Evolutionary conservation across 2,113 vertebrate species (phyloP).

Genomic region (Semnornis frantzii): DNA sequence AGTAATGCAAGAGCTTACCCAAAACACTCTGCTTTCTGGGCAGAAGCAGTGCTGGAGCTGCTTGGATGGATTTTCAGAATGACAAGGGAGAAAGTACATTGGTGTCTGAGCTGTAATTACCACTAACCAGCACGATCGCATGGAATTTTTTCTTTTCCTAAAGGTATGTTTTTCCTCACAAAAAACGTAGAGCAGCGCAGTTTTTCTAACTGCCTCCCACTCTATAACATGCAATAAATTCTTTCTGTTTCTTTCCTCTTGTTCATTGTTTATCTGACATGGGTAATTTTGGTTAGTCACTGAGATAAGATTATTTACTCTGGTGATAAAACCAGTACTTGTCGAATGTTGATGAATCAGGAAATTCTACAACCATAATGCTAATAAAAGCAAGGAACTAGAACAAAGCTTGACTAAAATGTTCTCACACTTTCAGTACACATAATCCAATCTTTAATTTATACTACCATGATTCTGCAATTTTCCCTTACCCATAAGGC

Average conservation of each 20-base stretch:
- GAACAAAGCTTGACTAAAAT: neutral
- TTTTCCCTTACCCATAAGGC: slow-evolving; percentile 37
- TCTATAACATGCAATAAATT: neutral
- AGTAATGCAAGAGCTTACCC: slow-evolving; percentile 12
- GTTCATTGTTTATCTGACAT: neutral
- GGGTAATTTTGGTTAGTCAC: neutral
- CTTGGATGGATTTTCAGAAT: neutral
- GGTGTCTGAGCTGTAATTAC: neutral
- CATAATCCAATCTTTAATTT: neutral
- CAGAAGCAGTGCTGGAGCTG: neutral
- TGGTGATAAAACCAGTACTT: neutral
- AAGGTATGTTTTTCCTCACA: neutral
- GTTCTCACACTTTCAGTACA: neutral
- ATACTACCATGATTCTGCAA: neutral
- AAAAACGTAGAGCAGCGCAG: neutral
- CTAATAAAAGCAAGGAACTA: neutral
- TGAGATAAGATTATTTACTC: neutral
- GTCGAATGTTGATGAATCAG: neutral
- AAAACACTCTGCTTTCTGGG: neutral
- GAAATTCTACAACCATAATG: neutral
- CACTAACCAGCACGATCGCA: neutral
- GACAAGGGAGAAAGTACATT: neutral
- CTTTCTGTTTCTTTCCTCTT: neutral
- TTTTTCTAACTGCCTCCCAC: neutral
- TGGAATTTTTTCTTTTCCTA: neutral